Conservation (phyloP, 2,113 vertebrate species). For the Pseudorectes ferrugineus region DNA sequence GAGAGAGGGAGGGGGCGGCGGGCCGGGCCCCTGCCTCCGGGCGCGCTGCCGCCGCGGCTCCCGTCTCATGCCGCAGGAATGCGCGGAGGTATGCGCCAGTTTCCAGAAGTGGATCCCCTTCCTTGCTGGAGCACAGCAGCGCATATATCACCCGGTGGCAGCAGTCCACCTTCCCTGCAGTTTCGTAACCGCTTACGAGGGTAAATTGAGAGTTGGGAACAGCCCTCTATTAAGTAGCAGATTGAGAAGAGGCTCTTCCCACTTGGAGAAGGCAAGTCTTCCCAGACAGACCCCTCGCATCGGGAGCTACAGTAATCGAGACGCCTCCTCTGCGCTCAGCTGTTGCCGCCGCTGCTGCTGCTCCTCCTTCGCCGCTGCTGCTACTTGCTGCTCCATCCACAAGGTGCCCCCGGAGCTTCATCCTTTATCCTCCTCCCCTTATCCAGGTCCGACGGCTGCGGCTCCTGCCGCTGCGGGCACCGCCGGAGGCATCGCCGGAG, state of each 20-base stretch:
- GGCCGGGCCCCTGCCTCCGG: conserved; percentile 22
- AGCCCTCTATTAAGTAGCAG: conserved; percentile 94
- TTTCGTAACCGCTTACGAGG: conserved; percentile 86
- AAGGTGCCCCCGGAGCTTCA: conserved; percentile 44
- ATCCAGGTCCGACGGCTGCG: background rate
- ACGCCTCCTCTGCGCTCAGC: background rate
- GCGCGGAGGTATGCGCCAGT: conserved; percentile 78
- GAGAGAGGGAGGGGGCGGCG: background rate
- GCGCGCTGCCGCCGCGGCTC: conserved; percentile 62
- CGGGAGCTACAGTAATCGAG: conserved; percentile 22
- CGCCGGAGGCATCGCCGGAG: background rate
- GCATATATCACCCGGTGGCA: conserved; percentile 80
- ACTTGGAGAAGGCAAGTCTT: conserved; percentile 82
- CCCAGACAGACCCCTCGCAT: conserved; percentile 63
- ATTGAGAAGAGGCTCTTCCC: conserved; percentile 80
- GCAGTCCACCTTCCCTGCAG: conserved; percentile 78
- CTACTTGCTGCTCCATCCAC: conserved; percentile 32
- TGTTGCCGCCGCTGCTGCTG: background rate
- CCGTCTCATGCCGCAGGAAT: conserved; percentile 88
- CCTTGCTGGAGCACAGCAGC: conserved; percentile 68
- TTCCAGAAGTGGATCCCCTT: conserved; percentile 81
- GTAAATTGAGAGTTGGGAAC: conserved; percentile 84
- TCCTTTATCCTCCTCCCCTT: background rate
- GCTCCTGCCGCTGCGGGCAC: background rate
- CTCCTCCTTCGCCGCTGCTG: background rate